These are phyloP conservation scores for Onychostoma macrolepis DNA, from an alignment of 2,113 vertebrate species.

Conservation along the genomic window DNA sequence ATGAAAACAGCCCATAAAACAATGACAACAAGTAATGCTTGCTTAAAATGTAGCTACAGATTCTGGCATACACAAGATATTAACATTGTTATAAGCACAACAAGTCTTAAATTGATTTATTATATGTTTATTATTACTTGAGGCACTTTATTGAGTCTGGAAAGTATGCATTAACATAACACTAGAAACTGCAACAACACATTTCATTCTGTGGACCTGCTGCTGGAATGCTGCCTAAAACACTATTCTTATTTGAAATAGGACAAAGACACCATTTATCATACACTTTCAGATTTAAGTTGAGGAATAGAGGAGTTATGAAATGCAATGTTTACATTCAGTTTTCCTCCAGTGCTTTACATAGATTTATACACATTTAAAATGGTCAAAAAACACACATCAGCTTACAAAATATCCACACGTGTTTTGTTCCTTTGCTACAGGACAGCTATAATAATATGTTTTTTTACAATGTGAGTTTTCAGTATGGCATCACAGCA, in stretches of 20 bases:
- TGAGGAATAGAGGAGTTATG: background rate
- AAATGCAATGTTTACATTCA: background rate
- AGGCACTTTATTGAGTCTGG: slow-evolving; percentile 2
- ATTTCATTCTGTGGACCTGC: slow-evolving; percentile 34
- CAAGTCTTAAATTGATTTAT: background rate
- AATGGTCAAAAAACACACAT: background rate
- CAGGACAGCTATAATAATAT: background rate
- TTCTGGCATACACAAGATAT: background rate
- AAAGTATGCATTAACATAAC: slow-evolving; percentile 39
- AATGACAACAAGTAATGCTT: background rate
- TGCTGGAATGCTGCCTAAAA: slow-evolving; percentile 35
- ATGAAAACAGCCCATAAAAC: background rate
- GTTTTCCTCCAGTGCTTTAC: background rate
- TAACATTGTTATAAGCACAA: background rate
- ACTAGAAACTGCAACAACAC: slow-evolving; percentile 27
- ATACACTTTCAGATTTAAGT: background rate
- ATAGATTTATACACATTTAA: background rate
- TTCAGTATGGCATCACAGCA: background rate
- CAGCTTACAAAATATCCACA: background rate
- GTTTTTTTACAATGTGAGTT: background rate
- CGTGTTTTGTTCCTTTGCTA: background rate
- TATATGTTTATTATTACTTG: background rate
- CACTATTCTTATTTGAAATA: background rate
- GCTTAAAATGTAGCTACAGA: background rate
- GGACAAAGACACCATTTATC: background rate